Evolutionary conservation across 2,888 invertebrate species (phyloP), one percentile per base, ranked within the genome.

Genomic region (Pterobdella sp.): DNA sequence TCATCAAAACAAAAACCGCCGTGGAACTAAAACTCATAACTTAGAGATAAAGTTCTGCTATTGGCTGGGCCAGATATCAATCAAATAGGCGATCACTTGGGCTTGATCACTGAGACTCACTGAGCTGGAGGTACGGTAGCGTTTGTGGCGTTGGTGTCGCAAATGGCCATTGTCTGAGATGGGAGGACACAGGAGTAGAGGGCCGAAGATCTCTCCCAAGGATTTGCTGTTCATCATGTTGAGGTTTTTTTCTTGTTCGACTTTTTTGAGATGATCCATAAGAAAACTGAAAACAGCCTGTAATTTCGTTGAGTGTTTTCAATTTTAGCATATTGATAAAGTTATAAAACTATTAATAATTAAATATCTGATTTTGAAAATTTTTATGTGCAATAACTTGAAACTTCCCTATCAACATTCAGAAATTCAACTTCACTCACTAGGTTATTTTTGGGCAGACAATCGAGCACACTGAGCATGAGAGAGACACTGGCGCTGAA

Each of bases 401-500:
- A 49, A 14, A 18, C 14, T 14, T 49, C n/a, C 14, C 14, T 14
- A 14, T 18, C n/a, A 18, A 18, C 52, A 49, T 18, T 18, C 14
- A 49, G 14, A 18, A 14, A 14, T 26, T 7, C 7, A 63, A 29
- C 14, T 10, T 7, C 14, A 35, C 65, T 34, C 3, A 74, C 74
- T 64, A 74, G 65, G 60, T 72, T 74, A 14, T 68, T 72, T 29
- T 68, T 72, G 31, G 74, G 74, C 26, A 74, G 56, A 32, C 74
- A 74, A 64, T 74, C 74, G 37, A 74, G 31, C 36, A 74, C 72
- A 22, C 72, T 70, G 66, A 74, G 65, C 74, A 74, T 74, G 49
- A 74, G 74, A 34, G 32, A 56, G 31, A 72, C 74, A 37, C 67
- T 72, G 0, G 72, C 74, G 34, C 56, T 34, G 14, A 72, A 68